Base-by-base conservation (phyloP, 1,140 invertebrate genomes). In the Andrena cerasifolii region DNA sequence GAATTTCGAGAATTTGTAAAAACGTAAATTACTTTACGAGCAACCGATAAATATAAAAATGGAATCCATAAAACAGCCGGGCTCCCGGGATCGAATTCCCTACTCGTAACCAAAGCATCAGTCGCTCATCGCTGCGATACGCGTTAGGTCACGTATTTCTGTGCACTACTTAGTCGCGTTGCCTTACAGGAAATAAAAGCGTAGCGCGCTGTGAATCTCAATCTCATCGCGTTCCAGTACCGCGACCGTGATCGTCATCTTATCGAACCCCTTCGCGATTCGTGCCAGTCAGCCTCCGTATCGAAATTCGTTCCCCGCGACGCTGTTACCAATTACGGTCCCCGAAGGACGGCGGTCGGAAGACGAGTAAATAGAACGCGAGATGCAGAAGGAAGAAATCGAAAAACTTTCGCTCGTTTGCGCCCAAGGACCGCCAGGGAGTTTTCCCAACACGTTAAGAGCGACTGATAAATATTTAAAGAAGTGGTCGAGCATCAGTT, bases 381-480 rank as follows among this genome's bases (percentile, higher is more conserved):
- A 40, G 24, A 24, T 1, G 16, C 3, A 6, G 31, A 8, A 21
- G 24, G 8, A 26, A 36, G 49, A 14, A 21, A 24, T 21, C 28
- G 43, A 62, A 33, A 16, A 8, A 12, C 26, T 16, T n/a, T 26
- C 12, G 33, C 40, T 10, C 53, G 8, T 16, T 59, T 6, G 12
- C 12, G n/a, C 33, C 12, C 58, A 59, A 40, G 58, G 58, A 59
- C 58, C 33, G 14, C n/a, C 18, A 21, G 24, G 16, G n/a, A 18
- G n/a, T n/a, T 26, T 62, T 49, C n/a, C 14, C 59, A 24, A 40
- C 7, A 18, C 47, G 47, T 4, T 12, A 12, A 40, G 10, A 66
- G 28, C 33, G 16, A 16, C 26, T 65, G 61, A 74, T 74, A 66
- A 74, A 74, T 74, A 74, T 74, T 74, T 74, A 74, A 74, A 66